Base-by-base conservation (phyloP, 2,113 vertebrate species). In the Myotis brandtii region DNA sequence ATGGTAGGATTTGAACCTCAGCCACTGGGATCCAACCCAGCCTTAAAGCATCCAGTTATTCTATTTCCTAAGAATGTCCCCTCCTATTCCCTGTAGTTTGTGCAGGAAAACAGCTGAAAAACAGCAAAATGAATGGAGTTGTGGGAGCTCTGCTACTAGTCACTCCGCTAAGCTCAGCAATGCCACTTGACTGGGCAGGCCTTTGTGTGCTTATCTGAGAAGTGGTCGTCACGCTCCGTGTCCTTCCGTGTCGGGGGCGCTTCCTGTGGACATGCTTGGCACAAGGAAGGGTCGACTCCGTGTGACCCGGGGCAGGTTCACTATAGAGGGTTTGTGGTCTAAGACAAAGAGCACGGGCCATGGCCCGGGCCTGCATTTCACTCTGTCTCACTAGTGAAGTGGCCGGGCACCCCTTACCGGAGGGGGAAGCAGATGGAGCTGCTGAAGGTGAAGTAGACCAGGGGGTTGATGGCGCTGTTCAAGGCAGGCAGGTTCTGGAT, bases 401-500 rank as follows among this genome's bases (percentile, higher is more conserved):
- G 37, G 46, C 73, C 8, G 56, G 25, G n/a, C 9, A 4, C 5
- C 14, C 18, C 67, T 90, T 98, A 99, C 99, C 98, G 18, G 6
- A 97, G 98, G 62, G 98, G 80, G 1, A 83, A 77, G 64, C 98
- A 98, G 95, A 97, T 46, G 21, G 43, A 86, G 93, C 93, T 96
- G 97, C 97, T 98, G 98, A 99, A 99, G 93, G 98, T 18, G 69
- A 98, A 98, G 95, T 98, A 99, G 96, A 99, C 98, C 89, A 99
- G 98, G 1, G 99, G 98, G 27, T 99, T 99, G 96, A 99, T 96
- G 30, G 98, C 98, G 1, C 98, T 99, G 66, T 99, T 99, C 95
- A 99, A 89, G 67, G 98, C 97, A 4, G 98, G 98, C 40, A 99
- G 97, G 92, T 99, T 99, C 96, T 99, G 99, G 79, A 99, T 99